Evolutionary conservation across 2,113 vertebrate genomes (phyloP).

Genomic region (Plecturocebus donacophilus): DNA sequence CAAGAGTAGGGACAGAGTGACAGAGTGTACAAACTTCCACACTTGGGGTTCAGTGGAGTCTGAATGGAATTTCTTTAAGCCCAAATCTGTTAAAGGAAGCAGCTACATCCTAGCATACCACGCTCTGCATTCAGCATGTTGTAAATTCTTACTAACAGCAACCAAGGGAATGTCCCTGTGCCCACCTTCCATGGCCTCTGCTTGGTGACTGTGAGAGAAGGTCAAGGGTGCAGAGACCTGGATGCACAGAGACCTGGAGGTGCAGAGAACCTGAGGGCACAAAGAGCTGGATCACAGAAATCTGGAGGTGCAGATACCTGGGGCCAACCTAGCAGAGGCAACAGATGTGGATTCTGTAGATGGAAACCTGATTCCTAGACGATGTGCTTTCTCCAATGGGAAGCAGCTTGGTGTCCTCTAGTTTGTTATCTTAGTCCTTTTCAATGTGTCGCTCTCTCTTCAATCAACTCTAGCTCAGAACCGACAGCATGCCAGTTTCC

Average conservation of each 20-base stretch:
- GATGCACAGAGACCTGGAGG: no score
- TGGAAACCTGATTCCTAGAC: neutral
- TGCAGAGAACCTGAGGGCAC: no score
- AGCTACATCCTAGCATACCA: no score
- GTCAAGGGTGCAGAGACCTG: neutral
- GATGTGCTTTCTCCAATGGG: neutral
- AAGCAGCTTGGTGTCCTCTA: neutral
- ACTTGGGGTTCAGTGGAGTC: accelerated
- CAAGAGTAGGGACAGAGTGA: neutral
- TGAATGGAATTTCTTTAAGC: neutral
- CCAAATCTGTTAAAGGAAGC: accelerated
- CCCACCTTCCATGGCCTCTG: neutral
- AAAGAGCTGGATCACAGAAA: no score
- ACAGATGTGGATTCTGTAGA: accelerated
- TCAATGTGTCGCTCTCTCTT: slow-evolving; percentile 2
- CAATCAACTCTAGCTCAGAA: slow-evolving; percentile 13
- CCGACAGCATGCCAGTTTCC: neutral
- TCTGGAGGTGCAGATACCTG: no score
- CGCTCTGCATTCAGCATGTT: accelerated
- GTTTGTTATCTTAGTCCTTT: neutral
- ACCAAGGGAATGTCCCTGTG: accelerated
- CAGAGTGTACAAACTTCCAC: accelerated
- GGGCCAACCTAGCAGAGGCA: neutral
- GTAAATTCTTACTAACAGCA: accelerated
- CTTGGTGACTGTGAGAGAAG: accelerated